phyloP scores from a whole-genome alignment of 2,113 vertebrate species.

The Mesocricetus auratus region DNA sequence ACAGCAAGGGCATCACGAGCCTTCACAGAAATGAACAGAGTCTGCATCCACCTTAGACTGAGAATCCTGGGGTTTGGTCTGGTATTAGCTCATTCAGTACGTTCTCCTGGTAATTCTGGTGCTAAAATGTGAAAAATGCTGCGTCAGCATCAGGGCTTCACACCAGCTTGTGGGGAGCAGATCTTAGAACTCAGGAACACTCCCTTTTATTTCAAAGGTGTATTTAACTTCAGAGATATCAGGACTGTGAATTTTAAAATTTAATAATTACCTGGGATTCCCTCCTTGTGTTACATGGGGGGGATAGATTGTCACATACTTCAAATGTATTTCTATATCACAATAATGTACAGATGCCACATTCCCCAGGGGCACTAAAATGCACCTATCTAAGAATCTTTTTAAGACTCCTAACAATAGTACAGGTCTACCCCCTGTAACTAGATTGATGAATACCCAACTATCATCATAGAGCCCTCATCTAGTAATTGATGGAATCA shows the following conservation, averaged over 20 bases:
- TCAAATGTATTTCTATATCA: not conserved
- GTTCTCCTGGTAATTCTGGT: not conserved
- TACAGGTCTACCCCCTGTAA: too few species aligned
- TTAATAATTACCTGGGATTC: not conserved
- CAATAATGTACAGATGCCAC: conserved; percentile 23
- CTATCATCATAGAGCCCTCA: too few species aligned
- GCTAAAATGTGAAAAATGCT: not conserved
- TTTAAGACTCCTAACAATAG: not conserved
- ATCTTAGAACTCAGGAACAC: not conserved
- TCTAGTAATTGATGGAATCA: too few species aligned
- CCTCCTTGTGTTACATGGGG: not conserved
- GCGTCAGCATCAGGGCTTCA: not conserved
- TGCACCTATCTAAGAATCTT: not conserved
- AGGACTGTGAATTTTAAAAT: not conserved
- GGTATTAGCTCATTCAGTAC: not conserved
- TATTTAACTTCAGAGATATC: not conserved
- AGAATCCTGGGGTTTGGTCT: not conserved
- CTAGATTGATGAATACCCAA: too few species aligned
- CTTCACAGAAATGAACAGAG: not conserved
- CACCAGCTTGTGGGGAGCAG: not conserved
- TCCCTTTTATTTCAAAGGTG: not conserved
- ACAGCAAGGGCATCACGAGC: not conserved
- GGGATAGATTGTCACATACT: not conserved
- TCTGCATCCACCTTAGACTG: not conserved
- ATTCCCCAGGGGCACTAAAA: not conserved